Percentiles rank a stretch among this genome's conserved stretches.
Evolutionary conservation across 30 jellyfish, hydroid and myxozoan species (phyloP).

Genomic region (Chironex yamaguchii): DNA sequence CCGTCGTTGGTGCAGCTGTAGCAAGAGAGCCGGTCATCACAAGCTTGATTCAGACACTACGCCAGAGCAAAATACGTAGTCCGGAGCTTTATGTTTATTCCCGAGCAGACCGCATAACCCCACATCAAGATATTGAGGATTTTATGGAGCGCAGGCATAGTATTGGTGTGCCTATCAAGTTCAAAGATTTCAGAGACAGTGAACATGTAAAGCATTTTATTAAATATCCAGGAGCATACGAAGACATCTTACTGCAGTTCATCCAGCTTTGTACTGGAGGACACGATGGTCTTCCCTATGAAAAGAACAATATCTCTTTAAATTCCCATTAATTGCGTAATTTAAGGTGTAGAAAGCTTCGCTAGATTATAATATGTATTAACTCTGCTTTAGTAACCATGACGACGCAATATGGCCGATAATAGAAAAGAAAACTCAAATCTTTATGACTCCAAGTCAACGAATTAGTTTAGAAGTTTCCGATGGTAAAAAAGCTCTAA

Average conservation of each 20-base stretch:
- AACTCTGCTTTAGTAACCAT: too few relatives aligned
- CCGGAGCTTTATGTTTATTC: conserved; percentile 85
- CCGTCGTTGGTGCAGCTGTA: conserved; percentile 34
- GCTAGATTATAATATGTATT: too few relatives aligned
- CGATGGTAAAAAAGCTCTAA: too few relatives aligned
- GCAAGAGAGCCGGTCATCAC: conserved; percentile 60
- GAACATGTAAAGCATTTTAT: conserved; percentile 79
- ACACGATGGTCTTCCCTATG: too few relatives aligned
- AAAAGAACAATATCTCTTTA: too few relatives aligned
- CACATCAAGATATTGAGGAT: conserved; percentile 69
- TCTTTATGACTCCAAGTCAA: too few relatives aligned
- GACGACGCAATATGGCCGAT: too few relatives aligned
- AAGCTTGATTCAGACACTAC: conserved; percentile 59
- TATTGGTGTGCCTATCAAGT: conserved; percentile 43
- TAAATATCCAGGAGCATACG: conserved; percentile 52
- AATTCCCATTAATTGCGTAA: too few relatives aligned
- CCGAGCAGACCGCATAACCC: conserved; percentile 70
- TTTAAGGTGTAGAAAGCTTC: too few relatives aligned
- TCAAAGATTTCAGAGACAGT: conserved; percentile 63
- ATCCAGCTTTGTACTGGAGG: conserved; percentile 11
- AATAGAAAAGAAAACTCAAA: too few relatives aligned
- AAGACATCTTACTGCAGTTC: conserved; percentile 13
- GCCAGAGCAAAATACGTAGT: conserved; percentile 44
- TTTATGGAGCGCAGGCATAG: conserved; percentile 62
- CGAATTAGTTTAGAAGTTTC: too few relatives aligned